Evolutionary conservation across 2,113 vertebrate genomes (phyloP), one percentile per base, ranked within the genome.

Genomic region (Cervus canadensis): DNA sequence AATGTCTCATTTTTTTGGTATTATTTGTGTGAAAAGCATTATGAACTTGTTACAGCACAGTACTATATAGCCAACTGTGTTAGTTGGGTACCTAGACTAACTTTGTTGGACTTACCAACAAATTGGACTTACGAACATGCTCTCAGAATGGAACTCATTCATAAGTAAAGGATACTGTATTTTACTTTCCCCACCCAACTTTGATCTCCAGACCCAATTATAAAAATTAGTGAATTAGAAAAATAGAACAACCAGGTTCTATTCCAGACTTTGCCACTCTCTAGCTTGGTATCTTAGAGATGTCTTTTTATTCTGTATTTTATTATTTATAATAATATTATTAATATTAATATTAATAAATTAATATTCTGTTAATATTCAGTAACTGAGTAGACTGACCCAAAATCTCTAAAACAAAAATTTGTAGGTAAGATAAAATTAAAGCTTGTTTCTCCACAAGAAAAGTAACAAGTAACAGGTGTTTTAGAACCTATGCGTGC

Each of bases 401-500:
- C 21, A 45, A 21, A 33, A 59, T 54, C 87, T 91, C 95, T 59
- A 76, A 96, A 59, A 94, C 14, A 78, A 45, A 87, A 97, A 78
- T 43, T 21, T 60, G 28, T 60, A 64, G 36, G 40, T 52, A 40
- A 98, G 60, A 96, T 93, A 97, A 94, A 95, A 93, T 84, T 91
- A 82, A 97, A 95, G 36, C 36, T 82, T 91, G 89, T 62, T 94
- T 95, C 92, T 98, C 88, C 89, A 88, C 71, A 94, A 96, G 86
- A 54, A 91, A 95, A 93, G 60, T 83, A 96, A 97, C 87, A 95
- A 93, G 95, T 79, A 97, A 95, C 97, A 97, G 97, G 95, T 97
- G 97, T 96, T 93, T 97, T 94, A 89, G 93, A 95, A 92, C 91
- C 91, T 52, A 28, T n/a, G 9, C 86, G 48, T n/a, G n/a, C 74